These are phyloP conservation scores for Xylocampa areola DNA, from an alignment of 2,888 invertebrate species.

Conservation along the genomic window DNA sequence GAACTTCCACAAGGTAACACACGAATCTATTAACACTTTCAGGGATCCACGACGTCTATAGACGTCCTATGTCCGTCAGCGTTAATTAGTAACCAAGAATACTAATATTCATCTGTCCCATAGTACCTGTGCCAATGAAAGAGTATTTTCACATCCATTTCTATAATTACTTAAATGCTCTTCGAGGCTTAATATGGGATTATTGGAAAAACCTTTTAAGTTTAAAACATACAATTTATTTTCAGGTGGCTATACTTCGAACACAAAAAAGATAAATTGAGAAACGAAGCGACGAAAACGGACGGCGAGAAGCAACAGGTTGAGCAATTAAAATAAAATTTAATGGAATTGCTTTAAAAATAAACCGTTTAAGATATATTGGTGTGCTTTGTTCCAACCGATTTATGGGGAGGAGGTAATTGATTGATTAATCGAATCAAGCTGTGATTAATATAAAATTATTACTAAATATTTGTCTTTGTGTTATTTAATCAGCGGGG, in stretches of 20 bases:
- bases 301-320: conserved; percentile 69
- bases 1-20: no score
- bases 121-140: no score
- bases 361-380: conserved; percentile 30
- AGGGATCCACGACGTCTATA: no score
- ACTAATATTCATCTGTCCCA: no score
- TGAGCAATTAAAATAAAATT: conserved; percentile 49
- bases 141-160: background rate
- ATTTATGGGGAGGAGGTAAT: conserved; percentile 15
- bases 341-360: conserved; percentile 15
- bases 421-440: conserved; percentile 33
- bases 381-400: conserved; percentile 21
- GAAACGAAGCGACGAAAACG: conserved; percentile 63
- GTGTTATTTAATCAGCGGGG: no score
- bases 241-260: conserved; percentile 93
- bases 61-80: no score
- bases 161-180: conserved; percentile 3
- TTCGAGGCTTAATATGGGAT: conserved; percentile 17
- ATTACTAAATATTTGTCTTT: background rate
- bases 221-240: conserved; percentile 45
- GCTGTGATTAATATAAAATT: conserved; percentile 28
- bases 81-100: no score
- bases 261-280: conserved; percentile 87
- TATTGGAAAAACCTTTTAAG: conserved; percentile 20
- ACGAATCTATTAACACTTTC: no score